Evolutionary conservation across 2,888 invertebrate genomes (phyloP), one percentile per base, ranked within the genome.

Genomic region (Aporophyla lueneburgensis): DNA sequence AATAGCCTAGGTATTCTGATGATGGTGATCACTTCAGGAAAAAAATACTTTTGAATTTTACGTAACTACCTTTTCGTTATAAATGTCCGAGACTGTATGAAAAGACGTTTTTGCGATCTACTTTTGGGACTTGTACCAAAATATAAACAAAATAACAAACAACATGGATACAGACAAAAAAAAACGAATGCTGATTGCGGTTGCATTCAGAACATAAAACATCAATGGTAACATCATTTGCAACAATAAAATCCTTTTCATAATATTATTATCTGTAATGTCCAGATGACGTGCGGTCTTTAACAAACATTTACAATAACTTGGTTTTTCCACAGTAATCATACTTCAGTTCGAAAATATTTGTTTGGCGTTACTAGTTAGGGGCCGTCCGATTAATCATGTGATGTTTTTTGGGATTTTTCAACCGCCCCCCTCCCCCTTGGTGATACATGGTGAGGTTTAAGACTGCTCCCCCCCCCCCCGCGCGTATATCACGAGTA

Each of bases 241-340:
- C 51, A 70, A 16, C 56, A 63, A 53, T 70, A n/a, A 19, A 53
- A 27, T 62, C n/a, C 53, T 71, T 65, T 78, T 54, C 40, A 66
- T 49, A 66, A 27, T 12, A 54, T 40, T 61, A 33, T 54, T 65
- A 65, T 54, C 24, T 16, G 3, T 59, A 12, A n/a, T 46, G 78
- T 71, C 71, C 78, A 66, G 40, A 27, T 66, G 79, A 78, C 79
- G 78, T 27, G 6, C 9, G 21, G 59, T 49, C 27, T 66, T 49
- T 4, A 27, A 4, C 56, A 78, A 67, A 79, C 43, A 79, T 62
- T 3, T 33, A 71, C 71, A 51, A 62, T 61, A 24, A 24, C 66
- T 67, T 43, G 79, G 72, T 7, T 79, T 78, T 78, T 67, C 79
- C 73, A 58, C n/a, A 73, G 73, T 59, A 46, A 73, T 63, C 62